A percentile compares a stretch with the other conserved stretches of the same genome.
Conservation (phyloP, 2,113 vertebrate species). For the Boulengerochromis microlepis region DNA sequence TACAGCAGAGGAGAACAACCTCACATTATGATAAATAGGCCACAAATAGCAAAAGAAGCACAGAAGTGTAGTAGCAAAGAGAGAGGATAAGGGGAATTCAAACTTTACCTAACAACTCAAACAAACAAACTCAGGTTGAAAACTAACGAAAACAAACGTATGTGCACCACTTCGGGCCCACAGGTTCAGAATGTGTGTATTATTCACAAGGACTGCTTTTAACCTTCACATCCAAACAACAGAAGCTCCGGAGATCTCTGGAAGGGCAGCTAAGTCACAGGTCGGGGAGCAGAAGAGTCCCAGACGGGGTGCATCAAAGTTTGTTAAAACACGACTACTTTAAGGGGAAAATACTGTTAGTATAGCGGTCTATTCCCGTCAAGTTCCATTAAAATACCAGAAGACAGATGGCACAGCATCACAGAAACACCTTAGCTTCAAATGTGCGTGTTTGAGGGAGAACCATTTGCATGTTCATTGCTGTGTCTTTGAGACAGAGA, state of each 20-base stretch:
- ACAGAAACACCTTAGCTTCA: constrained; percentile 4
- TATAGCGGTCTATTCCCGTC: background rate
- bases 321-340: background rate
- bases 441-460: background rate
- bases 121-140: background rate
- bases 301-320: constrained; percentile 9
- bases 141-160: background rate
- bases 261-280: background rate
- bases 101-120: background rate
- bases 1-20: background rate
- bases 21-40: background rate
- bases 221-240: background rate
- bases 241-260: background rate
- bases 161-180: background rate
- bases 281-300: background rate
- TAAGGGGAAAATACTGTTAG: background rate
- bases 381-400: constrained; percentile 10
- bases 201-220: background rate
- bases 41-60: background rate
- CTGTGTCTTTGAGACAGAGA: constrained; percentile 15
- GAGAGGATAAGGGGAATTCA: background rate
- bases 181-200: background rate
- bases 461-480: constrained; percentile 34
- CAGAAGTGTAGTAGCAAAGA: background rate
- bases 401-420: constrained; percentile 20